These are phyloP conservation scores for Sycon ciliatum DNA, from an alignment of 37 sponge, comb jelly and placozoan species.

Conservation along the genomic window DNA sequence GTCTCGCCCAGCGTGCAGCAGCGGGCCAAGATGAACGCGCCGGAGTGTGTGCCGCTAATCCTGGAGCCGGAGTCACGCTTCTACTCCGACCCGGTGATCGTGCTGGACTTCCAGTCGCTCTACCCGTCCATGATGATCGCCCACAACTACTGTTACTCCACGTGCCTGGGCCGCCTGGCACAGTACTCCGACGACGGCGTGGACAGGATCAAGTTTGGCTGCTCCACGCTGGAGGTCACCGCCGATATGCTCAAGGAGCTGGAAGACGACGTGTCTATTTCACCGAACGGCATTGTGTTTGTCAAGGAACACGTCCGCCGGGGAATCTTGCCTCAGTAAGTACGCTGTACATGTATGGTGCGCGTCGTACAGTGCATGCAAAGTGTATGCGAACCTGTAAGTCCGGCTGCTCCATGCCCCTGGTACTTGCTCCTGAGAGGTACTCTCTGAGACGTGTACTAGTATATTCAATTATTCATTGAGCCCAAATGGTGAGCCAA, in stretches of 20 bases:
- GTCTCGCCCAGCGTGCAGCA: constrained; percentile 84
- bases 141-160: constrained; percentile 93
- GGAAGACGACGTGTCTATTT: constrained; percentile 59
- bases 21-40: constrained; percentile 92
- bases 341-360: background rate
- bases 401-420: no score
- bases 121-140: constrained; percentile 97
- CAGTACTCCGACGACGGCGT: constrained; percentile 33
- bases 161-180: constrained; percentile 78
- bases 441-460: no score
- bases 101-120: constrained; percentile 95
- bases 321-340: constrained; percentile 77
- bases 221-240: constrained; percentile 68
- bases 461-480: no score
- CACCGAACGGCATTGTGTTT: constrained; percentile 88
- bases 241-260: constrained; percentile 34
- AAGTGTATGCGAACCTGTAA: no score
- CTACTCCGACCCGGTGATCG: constrained; percentile 89
- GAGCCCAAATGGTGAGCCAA: no score
- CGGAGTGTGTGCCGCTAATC: constrained; percentile 73
- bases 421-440: no score
- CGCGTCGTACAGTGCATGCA: background rate
- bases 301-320: constrained; percentile 61
- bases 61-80: constrained; percentile 89
- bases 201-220: constrained; percentile 22